Evolutionary conservation across 1,140 invertebrate genomes (phyloP).

Genomic region (Euura saliciscinereae): DNA sequence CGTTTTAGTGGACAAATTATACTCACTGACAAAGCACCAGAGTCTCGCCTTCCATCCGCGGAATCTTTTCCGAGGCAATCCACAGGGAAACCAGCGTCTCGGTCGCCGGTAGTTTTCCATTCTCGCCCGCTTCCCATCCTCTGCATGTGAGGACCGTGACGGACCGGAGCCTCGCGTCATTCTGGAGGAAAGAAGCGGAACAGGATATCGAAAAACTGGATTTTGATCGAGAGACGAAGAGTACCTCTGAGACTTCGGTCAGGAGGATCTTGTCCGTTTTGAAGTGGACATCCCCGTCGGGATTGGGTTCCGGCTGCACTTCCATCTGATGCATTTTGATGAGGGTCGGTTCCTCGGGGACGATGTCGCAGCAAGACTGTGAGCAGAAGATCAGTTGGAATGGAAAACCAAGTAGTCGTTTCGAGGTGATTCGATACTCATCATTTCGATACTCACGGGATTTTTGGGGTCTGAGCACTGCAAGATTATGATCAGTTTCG

Average conservation of each 20-base stretch:
- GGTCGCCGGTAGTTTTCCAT: constrained; percentile 28
- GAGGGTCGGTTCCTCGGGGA: neutral
- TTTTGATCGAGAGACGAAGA: too few species aligned
- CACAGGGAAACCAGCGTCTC: constrained; percentile 32
- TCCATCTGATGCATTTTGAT: too few species aligned
- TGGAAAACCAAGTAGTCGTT: constrained; percentile 8
- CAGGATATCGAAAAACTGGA: too few species aligned
- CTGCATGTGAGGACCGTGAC: constrained; percentile 34
- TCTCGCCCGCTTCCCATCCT: constrained; percentile 30
- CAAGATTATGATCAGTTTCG: constrained; percentile 69
- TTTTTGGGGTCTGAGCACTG: constrained; percentile 35
- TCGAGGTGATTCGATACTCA: constrained; percentile 16
- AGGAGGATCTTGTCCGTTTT: constrained; percentile 27
- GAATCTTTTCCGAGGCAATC: constrained; percentile 34
- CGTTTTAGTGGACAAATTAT: too few species aligned
- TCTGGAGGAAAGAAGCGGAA: too few species aligned
- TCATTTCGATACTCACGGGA: constrained; percentile 28
- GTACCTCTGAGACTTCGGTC: constrained; percentile 29
- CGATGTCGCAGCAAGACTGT: neutral
- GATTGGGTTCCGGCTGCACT: neutral
- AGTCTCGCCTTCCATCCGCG: constrained; percentile 27
- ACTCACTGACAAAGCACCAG: constrained; percentile 38
- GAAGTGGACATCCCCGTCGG: constrained; percentile 16
- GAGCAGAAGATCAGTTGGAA: neutral
- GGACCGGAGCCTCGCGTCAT: neutral